phyloP scores from a whole-genome alignment of 2,888 invertebrate species.

The Mellilla xanthometata region DNA sequence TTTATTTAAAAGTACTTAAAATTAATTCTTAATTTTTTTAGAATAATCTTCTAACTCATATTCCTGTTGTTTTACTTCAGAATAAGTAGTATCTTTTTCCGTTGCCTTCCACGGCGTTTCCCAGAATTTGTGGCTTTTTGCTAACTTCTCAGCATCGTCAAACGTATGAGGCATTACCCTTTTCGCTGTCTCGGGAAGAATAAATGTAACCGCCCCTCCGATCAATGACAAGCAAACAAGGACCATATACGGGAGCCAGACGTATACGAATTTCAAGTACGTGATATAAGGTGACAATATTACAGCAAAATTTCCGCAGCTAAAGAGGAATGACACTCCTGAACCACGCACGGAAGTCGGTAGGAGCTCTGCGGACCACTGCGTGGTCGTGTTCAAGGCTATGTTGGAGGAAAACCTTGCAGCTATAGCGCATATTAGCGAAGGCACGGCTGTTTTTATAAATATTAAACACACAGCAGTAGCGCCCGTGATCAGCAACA shows the following conservation, averaged over 20 bases:
- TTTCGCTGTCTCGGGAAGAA: conserved; percentile 60
- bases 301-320: conserved; percentile 49
- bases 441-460: conserved; percentile 39
- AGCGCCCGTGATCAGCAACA: conserved; percentile 41
- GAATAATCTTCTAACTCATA: no score
- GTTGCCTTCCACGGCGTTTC: no score
- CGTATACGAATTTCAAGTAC: conserved; percentile 46
- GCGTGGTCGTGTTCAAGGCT: conserved; percentile 43
- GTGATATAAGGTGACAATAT: conserved; percentile 57
- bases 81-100: no score
- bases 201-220: conserved; percentile 43
- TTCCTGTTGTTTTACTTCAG: no score
- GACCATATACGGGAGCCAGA: conserved; percentile 57
- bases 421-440: conserved; percentile 50
- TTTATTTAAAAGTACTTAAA: no score
- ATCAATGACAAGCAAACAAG: conserved; percentile 41
- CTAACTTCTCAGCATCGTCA: conserved; percentile 57
- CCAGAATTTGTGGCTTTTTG: conserved; percentile 25
- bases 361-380: conserved; percentile 56
- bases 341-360: conserved; percentile 56
- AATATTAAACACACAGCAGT: conserved; percentile 47
- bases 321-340: conserved; percentile 50
- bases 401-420: conserved; percentile 58
- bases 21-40: no score
- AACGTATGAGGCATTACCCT: conserved; percentile 65